Evolutionary conservation across 2,113 vertebrate genomes (phyloP).

Genomic region (Elanoides forficatus): DNA sequence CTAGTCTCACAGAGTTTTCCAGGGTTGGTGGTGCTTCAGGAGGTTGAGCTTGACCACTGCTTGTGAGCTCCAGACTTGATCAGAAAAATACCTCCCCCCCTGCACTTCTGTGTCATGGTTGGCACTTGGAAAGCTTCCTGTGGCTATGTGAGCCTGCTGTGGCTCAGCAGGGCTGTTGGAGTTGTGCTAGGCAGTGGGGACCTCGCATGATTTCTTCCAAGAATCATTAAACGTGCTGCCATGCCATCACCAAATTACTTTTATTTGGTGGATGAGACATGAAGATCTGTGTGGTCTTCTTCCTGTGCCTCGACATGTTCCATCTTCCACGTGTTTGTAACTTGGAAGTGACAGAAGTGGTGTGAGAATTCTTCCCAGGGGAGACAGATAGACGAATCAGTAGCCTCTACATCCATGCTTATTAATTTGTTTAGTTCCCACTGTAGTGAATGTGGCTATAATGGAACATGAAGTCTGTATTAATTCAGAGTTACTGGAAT

Average conservation of each 20-base stretch:
- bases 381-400: neutral
- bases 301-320: neutral
- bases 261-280: neutral
- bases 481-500: neutral
- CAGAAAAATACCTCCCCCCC: neutral
- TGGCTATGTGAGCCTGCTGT: too few species aligned
- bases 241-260: neutral
- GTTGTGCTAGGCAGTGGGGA: neutral
- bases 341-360: neutral
- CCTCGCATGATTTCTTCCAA: neutral
- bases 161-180: neutral
- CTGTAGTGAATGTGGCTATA: neutral
- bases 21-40: neutral
- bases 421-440: neutral
- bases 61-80: neutral
- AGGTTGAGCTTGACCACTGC: neutral
- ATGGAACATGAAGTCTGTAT: neutral
- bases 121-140: neutral
- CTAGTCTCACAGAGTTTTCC: neutral
- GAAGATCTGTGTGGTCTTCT: neutral
- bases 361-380: neutral
- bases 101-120: neutral
- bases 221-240: neutral
- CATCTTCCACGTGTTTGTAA: neutral
- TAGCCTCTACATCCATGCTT: neutral